A percentile compares a stretch with the other conserved stretches of the same genome.
Conservation (phyloP, 2,113 vertebrate genomes). For the Pimephales promelas region DNA sequence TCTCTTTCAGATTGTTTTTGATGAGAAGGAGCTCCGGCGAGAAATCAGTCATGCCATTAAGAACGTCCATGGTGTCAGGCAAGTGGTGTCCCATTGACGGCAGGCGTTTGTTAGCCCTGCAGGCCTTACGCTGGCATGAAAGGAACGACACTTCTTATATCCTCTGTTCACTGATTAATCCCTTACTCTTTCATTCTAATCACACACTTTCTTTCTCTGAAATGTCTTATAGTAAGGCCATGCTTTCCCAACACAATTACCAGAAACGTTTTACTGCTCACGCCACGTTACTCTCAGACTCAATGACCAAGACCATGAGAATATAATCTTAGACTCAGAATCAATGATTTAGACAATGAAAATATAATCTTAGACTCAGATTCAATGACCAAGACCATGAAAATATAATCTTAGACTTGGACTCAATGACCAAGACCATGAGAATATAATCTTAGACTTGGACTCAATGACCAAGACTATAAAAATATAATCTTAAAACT, state of each 20-base stretch:
- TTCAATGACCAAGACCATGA: background rate
- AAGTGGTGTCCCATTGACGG: constrained; percentile 68
- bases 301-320: background rate
- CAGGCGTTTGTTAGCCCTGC: background rate
- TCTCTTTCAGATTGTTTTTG: constrained; percentile 88
- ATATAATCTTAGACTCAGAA: background rate
- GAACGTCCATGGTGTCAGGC: constrained; percentile 98
- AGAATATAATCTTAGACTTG: background rate
- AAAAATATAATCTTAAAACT: background rate
- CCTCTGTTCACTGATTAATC: constrained; percentile 3
- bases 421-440: background rate
- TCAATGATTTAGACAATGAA: background rate
- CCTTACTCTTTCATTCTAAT: background rate
- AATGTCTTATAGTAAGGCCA: background rate
- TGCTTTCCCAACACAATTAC: constrained; percentile 14
- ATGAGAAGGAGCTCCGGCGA: constrained; percentile 91
- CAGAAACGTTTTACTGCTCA: background rate
- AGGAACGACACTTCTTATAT: background rate
- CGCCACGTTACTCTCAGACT: background rate
- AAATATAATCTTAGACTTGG: background rate
- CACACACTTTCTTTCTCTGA: background rate
- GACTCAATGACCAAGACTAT: background rate
- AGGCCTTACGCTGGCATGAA: background rate
- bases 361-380: background rate
- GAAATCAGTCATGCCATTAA: constrained; percentile 99